phyloP scores from a whole-genome alignment of 2,888 invertebrate genomes.

The Pterobdella sp. region DNA sequence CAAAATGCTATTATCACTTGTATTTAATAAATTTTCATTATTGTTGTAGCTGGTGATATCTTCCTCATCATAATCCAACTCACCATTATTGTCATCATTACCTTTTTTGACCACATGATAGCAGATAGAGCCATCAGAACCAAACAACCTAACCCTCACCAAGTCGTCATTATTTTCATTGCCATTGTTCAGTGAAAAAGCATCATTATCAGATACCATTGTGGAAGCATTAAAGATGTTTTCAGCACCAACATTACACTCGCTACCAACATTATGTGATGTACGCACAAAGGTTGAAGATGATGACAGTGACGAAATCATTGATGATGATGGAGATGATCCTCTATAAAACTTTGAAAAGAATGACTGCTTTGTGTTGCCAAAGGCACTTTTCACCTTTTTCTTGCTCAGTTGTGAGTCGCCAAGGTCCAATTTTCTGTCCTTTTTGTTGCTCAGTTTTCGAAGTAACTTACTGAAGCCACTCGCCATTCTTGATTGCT shows the following conservation, averaged over 20 bases:
- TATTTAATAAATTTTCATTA: neutral
- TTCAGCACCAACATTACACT: neutral
- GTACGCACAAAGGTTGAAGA: neutral
- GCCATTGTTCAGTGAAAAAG: neutral
- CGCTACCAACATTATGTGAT: neutral
- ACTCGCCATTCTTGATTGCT: neutral
- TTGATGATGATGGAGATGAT: neutral
- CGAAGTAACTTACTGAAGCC: neutral
- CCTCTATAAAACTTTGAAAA: neutral
- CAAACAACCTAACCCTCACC: neutral
- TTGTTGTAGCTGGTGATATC: slow-evolving; percentile 2
- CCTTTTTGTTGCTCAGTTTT: neutral
- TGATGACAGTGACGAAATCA: neutral
- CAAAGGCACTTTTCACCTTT: neutral
- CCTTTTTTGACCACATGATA: neutral
- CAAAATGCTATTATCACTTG: slow-evolving; percentile 12
- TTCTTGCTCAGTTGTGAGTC: neutral
- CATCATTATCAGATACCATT: neutral
- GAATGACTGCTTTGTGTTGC: neutral
- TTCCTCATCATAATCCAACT: neutral
- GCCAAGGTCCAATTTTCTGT: neutral
- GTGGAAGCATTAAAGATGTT: neutral
- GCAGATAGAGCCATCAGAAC: neutral
- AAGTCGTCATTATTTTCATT: neutral
- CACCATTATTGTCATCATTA: neutral